These are phyloP conservation scores for Drosophila ohnishii DNA, from an alignment of 1,140 invertebrate genomes.

Conservation along the genomic window DNA sequence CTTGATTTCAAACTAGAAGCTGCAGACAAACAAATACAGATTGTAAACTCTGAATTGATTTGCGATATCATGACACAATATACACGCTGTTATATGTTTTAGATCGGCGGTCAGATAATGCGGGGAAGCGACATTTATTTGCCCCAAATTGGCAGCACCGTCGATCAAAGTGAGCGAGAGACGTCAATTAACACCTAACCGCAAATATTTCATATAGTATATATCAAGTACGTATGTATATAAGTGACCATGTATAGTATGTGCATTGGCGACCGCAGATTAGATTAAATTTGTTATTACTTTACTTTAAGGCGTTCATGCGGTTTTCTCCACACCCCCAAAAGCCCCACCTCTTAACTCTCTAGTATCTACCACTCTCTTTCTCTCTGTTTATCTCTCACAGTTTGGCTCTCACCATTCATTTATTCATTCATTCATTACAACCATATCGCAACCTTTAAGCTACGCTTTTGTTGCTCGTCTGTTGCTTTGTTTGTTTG, in stretches of 20 bases:
- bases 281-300: slow-evolving; percentile 79
- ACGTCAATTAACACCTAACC: slow-evolving; percentile 72
- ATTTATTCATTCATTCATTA: slow-evolving; percentile 68
- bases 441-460: slow-evolving; percentile 54
- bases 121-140: slow-evolving; percentile 38
- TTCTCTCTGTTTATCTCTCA: slow-evolving; percentile 21
- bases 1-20: slow-evolving; percentile 26
- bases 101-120: slow-evolving; percentile 25
- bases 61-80: slow-evolving; percentile 35
- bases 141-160: slow-evolving; percentile 54
- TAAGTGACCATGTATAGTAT: slow-evolving; percentile 20
- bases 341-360: slow-evolving; percentile 36
- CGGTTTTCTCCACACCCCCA: slow-evolving; percentile 12
- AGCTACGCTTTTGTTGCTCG: slow-evolving; percentile 68
- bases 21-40: slow-evolving; percentile 10
- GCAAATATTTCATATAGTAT: slow-evolving; percentile 47
- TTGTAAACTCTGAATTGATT: slow-evolving; percentile 5
- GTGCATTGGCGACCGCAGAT: slow-evolving; percentile 64
- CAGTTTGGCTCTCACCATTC: slow-evolving; percentile 36
- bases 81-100: slow-evolving; percentile 6
- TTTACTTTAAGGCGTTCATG: slow-evolving; percentile 67
- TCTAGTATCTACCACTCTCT: slow-evolving; percentile 19
- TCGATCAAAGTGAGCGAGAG: slow-evolving; percentile 56
- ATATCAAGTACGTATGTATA: slow-evolving; percentile 20
- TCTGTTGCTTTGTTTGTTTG: slow-evolving; percentile 73